Conservation (phyloP, 2,113 vertebrate genomes). For the Leptobrachium leishanense region DNA sequence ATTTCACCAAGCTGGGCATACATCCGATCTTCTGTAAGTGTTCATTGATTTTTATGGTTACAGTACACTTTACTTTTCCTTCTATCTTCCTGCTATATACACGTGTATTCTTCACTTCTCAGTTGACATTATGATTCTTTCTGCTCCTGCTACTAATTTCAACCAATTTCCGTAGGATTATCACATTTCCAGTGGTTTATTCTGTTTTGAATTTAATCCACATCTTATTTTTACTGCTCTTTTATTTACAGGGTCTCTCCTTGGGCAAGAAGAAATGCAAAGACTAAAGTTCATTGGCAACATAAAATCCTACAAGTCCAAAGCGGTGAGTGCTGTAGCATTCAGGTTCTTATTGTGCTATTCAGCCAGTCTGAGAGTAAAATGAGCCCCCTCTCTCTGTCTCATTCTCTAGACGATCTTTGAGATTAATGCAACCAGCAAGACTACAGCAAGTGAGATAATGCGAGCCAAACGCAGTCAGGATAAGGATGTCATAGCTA, state of each 20-base stretch:
- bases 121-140: background rate
- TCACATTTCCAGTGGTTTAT: no score
- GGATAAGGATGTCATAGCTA: slow-evolving; percentile 71
- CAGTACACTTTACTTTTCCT: background rate
- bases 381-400: background rate
- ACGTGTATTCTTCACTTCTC: background rate
- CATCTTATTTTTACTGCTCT: background rate
- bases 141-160: no score
- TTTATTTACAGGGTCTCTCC: slow-evolving; percentile 68
- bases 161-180: no score
- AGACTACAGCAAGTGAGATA: slow-evolving; percentile 76
- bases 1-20: slow-evolving; percentile 74
- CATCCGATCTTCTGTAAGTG: slow-evolving; percentile 86
- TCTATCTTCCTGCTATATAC: background rate
- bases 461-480: slow-evolving; percentile 85
- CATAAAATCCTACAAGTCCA: slow-evolving; percentile 85
- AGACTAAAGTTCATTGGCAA: slow-evolving; percentile 83
- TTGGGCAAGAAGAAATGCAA: slow-evolving; percentile 80
- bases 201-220: background rate
- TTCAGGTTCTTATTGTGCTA: background rate
- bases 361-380: background rate
- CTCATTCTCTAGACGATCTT: slow-evolving; percentile 84
- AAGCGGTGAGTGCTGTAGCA: slow-evolving; percentile 72
- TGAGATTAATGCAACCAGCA: slow-evolving; percentile 88
- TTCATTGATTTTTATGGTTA: background rate